These are phyloP conservation scores for Phycodurus eques DNA, from an alignment of 2,113 vertebrate species.

Conservation along the genomic window DNA sequence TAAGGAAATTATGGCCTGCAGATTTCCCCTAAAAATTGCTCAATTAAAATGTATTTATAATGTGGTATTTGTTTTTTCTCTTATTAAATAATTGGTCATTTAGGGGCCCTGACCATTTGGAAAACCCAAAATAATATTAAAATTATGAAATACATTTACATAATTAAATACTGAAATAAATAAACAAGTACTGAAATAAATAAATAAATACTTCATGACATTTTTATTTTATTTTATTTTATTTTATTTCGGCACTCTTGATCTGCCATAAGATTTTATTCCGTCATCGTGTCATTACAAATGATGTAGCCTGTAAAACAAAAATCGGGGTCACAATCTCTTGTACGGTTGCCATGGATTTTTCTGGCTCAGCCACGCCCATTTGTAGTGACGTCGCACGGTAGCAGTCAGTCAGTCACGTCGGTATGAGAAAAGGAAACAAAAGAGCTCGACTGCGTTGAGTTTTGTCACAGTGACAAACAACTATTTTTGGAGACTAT, in stretches of 20 bases:
- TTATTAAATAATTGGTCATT: too few species aligned
- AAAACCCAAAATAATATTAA: too few species aligned
- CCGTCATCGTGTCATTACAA: background rate
- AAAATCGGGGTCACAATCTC: background rate
- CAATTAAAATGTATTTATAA: too few species aligned
- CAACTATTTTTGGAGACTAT: background rate
- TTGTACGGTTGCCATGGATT: background rate
- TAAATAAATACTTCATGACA: too few species aligned
- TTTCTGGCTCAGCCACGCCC: constrained; percentile 20
- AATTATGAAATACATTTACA: too few species aligned
- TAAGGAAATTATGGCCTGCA: too few species aligned
- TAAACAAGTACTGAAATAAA: too few species aligned
- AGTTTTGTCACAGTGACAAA: background rate
- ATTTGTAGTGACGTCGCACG: constrained; percentile 7
- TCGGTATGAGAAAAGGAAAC: constrained; percentile 22
- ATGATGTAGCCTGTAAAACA: background rate
- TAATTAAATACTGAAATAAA: too few species aligned
- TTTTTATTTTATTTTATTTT: background rate
- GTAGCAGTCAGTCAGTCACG: constrained; percentile 14
- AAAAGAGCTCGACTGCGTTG: background rate
- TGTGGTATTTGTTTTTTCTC: too few species aligned
- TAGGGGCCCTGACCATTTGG: too few species aligned
- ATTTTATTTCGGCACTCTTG: background rate
- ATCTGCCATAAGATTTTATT: background rate
- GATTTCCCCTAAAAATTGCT: too few species aligned